Base-by-base conservation (phyloP, 2,888 invertebrate genomes). In the Suillia variegata region DNA sequence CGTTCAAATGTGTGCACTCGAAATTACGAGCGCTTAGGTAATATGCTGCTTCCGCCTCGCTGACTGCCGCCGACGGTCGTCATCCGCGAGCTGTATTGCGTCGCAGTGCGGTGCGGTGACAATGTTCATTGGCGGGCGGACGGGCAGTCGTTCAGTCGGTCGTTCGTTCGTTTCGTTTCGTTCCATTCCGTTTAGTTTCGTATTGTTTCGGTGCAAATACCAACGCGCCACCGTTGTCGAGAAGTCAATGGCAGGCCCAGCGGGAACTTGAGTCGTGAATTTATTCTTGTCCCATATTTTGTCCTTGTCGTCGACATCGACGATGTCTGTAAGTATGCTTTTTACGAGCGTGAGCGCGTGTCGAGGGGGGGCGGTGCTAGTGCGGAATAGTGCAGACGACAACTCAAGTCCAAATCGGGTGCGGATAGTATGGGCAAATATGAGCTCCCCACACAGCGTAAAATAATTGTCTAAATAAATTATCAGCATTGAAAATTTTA, bases 261-360 rank as follows among this genome's bases (percentile, higher is more conserved):
- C 50, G 50, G 50, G 55, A 31, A 47, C 55, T 26, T 24, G 54
- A 13, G 22, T n/a, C 17, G 52, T 6, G 54, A 22, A 54, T 34
- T 58, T 34, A 58, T 54, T 54, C 54, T 54, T 58, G 58, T 53
- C 48, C 47, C 54, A 58, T 58, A 54, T 54, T 49, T 54, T 26
- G 49, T 56, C 31, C 8, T 18, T 34, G 26, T 31, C 8, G 33
- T 6, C 12, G 33, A 4, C 48, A 6, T n/a, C 22, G 17, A 15
- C 20, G 52, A 2, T 52, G 52, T 2, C 17, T 52, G 52, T 18
- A 17, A 21, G 22, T 49, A 12, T 22, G 49, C 15, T 12, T 26
- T 50, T 13, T 26, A 15, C 31, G 15, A 31, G 51, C 17, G 53
- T 20, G 26, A 2, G 15, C 22, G 42, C 2, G 34, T 20, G 53